Evolutionary conservation across 2,113 vertebrate genomes (phyloP).

Genomic region (Steatornis caripensis): DNA sequence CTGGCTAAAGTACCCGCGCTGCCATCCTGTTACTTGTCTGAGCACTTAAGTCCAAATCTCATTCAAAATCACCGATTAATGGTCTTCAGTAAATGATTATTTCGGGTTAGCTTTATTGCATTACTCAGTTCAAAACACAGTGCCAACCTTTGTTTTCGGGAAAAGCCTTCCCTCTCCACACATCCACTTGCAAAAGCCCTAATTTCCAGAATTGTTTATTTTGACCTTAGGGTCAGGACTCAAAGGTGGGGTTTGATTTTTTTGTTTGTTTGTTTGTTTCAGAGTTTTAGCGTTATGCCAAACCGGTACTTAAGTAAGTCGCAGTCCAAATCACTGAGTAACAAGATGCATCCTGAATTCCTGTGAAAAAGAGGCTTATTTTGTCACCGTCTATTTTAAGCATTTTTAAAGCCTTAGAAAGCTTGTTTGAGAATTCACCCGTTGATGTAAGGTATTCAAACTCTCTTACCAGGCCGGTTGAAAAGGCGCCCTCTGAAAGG

Average conservation of each 20-base stretch:
- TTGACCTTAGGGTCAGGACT: background rate
- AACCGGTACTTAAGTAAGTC: background rate
- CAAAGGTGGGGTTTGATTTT: background rate
- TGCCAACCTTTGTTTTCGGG: background rate
- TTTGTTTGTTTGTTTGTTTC: no score
- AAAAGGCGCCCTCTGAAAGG: background rate
- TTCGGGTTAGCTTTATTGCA: background rate
- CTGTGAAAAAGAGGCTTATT: background rate
- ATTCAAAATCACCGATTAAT: background rate
- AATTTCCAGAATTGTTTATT: background rate
- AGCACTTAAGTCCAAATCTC: background rate
- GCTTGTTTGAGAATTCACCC: background rate
- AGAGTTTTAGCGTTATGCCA: background rate
- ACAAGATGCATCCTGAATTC: background rate
- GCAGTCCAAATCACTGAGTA: accelerated
- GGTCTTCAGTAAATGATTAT: background rate
- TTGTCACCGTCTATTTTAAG: background rate
- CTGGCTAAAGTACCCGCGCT: background rate
- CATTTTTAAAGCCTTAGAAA: background rate
- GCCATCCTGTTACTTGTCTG: background rate
- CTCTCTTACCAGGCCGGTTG: accelerated
- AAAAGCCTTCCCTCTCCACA: background rate
- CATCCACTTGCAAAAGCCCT: background rate
- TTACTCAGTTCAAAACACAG: background rate
- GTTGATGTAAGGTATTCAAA: accelerated